These are phyloP conservation scores for Sarcophilus harrisii DNA, from an alignment of 2,797 vertebrate genomes.

Conservation along the genomic window DNA sequence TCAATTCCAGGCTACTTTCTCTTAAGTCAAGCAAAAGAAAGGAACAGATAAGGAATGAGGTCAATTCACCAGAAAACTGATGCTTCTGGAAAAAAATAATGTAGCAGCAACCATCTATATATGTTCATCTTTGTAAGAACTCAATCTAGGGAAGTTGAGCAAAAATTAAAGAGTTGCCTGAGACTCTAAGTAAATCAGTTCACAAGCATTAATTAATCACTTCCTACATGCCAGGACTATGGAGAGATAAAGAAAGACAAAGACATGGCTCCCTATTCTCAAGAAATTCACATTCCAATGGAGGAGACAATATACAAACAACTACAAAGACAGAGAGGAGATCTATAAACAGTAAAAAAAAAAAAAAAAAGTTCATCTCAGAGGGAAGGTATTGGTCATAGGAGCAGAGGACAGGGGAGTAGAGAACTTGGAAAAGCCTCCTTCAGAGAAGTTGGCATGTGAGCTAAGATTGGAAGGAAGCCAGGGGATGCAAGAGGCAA, in stretches of 20 bases:
- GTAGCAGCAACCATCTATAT: neutral
- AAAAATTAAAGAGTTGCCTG: neutral
- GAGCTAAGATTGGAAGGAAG: neutral
- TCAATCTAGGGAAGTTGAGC: neutral
- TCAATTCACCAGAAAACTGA: neutral
- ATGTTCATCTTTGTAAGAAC: neutral
- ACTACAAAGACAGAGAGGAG: neutral
- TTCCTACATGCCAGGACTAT: neutral
- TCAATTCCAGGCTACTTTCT: neutral
- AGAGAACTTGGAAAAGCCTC: neutral
- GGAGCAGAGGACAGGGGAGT: fast-evolving
- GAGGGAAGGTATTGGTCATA: neutral
- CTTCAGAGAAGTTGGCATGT: neutral
- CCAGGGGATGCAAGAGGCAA: neutral
- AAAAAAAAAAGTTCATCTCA: neutral
- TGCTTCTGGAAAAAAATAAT: neutral
- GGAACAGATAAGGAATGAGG: neutral
- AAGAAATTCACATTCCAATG: neutral
- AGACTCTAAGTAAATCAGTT: neutral
- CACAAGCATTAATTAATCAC: neutral
- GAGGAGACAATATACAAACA: neutral
- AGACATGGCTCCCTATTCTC: neutral
- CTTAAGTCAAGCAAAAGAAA: neutral
- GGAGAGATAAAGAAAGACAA: neutral
- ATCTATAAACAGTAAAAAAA: neutral